Evolutionary conservation across 1,140 invertebrate species (phyloP).

Genomic region (Achatina immaculata): DNA sequence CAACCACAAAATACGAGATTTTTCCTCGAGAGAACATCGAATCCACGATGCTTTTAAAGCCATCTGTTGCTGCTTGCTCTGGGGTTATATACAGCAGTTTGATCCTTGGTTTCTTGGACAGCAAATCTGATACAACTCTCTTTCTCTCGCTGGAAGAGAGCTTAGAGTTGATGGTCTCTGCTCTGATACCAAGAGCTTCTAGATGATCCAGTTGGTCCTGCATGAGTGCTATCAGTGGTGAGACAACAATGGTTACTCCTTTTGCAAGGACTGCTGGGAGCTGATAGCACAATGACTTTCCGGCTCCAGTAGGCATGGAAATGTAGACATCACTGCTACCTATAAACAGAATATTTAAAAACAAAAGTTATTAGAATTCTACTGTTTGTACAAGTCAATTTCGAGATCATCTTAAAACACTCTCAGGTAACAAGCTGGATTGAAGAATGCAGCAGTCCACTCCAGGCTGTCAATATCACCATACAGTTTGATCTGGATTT

Average conservation of each 20-base stretch:
- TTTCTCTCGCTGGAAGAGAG: slow-evolving; percentile 81
- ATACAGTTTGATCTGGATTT: too few species aligned
- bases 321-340: slow-evolving; percentile 78
- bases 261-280: slow-evolving; percentile 76
- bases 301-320: slow-evolving; percentile 81
- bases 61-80: slow-evolving; percentile 85
- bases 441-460: too few species aligned
- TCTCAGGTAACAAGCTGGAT: slow-evolving; percentile 6
- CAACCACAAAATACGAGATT: slow-evolving; percentile 84
- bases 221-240: slow-evolving; percentile 80
- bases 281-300: slow-evolving; percentile 82
- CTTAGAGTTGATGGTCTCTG: slow-evolving; percentile 91
- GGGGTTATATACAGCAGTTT: slow-evolving; percentile 92
- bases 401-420: too few species aligned
- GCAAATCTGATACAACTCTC: slow-evolving; percentile 73
- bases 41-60: slow-evolving; percentile 76
- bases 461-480: too few species aligned
- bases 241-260: slow-evolving; percentile 78
- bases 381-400: too few species aligned
- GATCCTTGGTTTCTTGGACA: slow-evolving; percentile 75
- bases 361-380: too few species aligned
- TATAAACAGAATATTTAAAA: slow-evolving; percentile 61
- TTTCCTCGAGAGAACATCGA: slow-evolving; percentile 73
- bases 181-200: slow-evolving; percentile 78
- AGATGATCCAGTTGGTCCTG: slow-evolving; percentile 75